phyloP scores from a whole-genome alignment of 2,113 vertebrate species.

The Hassar affinis region DNA sequence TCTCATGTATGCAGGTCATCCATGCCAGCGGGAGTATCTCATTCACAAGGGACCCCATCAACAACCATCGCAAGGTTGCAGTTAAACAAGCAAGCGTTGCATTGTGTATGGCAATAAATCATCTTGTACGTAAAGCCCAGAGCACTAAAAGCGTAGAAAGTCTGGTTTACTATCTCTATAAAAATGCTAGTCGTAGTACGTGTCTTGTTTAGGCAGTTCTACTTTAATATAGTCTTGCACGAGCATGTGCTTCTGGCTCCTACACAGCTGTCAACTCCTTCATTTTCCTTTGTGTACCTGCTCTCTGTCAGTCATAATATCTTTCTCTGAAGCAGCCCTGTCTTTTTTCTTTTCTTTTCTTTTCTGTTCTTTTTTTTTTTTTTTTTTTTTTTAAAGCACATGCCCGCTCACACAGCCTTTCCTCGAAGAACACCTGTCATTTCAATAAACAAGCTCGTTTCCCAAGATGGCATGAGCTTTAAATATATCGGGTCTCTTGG shows the following conservation, averaged over 20 bases:
- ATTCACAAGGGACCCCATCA: conserved; percentile 49
- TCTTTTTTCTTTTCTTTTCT: too few relatives aligned
- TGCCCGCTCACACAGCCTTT: conserved; percentile 5
- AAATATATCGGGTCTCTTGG: conserved; percentile 21
- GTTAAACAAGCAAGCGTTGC: conserved; percentile 50
- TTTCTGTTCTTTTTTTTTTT: not conserved
- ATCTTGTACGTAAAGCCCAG: conserved; percentile 42
- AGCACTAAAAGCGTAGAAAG: conserved; percentile 42
- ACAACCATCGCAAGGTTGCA: conserved; percentile 49
- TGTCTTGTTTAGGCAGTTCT: conserved; percentile 36
- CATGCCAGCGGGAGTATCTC: conserved; percentile 36
- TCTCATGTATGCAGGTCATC: conserved; percentile 48
- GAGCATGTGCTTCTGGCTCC: conserved; percentile 16
- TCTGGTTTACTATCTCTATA: conserved; percentile 43
- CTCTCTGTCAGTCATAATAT: conserved; percentile 13
- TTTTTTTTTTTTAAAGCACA: conserved; percentile 1
- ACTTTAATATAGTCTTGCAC: conserved; percentile 32
- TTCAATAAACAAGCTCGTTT: conserved; percentile 15
- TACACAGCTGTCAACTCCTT: conserved; percentile 19
- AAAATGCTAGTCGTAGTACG: conserved; percentile 40
- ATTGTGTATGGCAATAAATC: conserved; percentile 48
- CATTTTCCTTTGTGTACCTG: conserved; percentile 18
- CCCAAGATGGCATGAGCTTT: conserved; percentile 17
- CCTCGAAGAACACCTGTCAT: conserved; percentile 34
- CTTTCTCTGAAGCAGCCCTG: not conserved